These are phyloP conservation scores for Heliconius charithonia DNA, from an alignment of 2,888 invertebrate species.

Conservation along the genomic window DNA sequence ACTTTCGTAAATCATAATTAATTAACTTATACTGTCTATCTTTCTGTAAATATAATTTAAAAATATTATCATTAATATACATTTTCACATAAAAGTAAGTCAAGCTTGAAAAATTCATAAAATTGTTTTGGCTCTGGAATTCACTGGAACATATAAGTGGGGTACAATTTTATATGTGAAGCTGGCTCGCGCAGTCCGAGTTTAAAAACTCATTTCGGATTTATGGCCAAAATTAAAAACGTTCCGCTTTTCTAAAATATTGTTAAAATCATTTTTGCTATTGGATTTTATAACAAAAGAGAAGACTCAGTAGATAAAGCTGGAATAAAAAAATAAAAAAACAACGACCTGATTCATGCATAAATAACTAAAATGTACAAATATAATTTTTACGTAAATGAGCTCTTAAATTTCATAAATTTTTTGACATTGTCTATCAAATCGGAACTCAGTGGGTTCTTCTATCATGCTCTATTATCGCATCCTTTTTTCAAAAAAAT, in stretches of 20 bases:
- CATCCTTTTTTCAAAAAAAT: too few relatives aligned
- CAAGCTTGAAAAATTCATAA: conserved; percentile 28
- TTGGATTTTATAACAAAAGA: conserved; percentile 2
- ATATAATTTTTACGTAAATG: not conserved
- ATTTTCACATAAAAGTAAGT: conserved; percentile 22
- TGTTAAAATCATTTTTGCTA: conserved; percentile 36
- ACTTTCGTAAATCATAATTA: not conserved
- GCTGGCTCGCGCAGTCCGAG: conserved; percentile 41
- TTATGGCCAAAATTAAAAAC: conserved; percentile 48
- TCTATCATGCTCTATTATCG: too few relatives aligned
- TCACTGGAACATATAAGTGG: conserved; percentile 31
- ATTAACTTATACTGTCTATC: not conserved
- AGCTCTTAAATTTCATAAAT: not conserved
- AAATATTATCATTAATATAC: conserved; percentile 14
- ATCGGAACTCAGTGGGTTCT: too few relatives aligned
- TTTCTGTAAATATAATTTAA: not conserved
- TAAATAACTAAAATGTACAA: not conserved
- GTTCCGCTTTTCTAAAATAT: conserved; percentile 41
- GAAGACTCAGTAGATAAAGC: not conserved
- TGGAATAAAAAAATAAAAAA: not conserved
- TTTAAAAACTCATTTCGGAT: conserved; percentile 46
- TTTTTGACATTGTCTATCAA: not conserved
- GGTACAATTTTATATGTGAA: conserved; percentile 38
- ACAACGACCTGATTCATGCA: not conserved
- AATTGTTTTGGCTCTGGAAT: conserved; percentile 31